Base-by-base conservation (phyloP, 2,888 invertebrate genomes). In the Drosophila mercatorum region DNA sequence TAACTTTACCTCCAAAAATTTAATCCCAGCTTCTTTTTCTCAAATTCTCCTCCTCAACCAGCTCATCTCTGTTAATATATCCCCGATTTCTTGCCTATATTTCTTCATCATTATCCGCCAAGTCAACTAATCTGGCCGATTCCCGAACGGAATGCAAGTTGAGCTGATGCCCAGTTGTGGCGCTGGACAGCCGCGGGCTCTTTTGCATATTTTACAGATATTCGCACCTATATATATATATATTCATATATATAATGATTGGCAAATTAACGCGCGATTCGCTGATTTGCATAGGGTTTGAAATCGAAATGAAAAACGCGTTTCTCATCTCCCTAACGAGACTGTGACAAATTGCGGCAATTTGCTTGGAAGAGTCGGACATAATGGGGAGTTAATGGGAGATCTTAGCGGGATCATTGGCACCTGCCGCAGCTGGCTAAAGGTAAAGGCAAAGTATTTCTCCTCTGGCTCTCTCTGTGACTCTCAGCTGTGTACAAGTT, bases 261-360 rank as follows among this genome's bases (percentile, higher is more conserved):
- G 76, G 57, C 73, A 55, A 76, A 72, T 75, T 72, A 68, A 49
- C 34, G 51, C 22, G 17, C 51, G 51, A 51, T 51, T 51, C 43
- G 40, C 31, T 26, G 41, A 72, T 75, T 68, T 75, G 75, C 75
- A 76, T 75, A 74, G 51, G 49, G 63, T 53, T 22, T 36, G 44
- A 75, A 75, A 75, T 64, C 51, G 46, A 52, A 38, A 57, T 71
- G 51, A 49, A 61, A 75, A 75, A 57, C 63, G 72, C 72, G 75
- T 72, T 72, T 75, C 55, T 75, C 75, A 72, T 68, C 55, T 64
- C 26, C 47, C 55, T 75, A 75, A 76, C 51, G 51, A 53, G 56
- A 51, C 55, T 52, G 52, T 72, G 75, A 72, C 72, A 67, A 67
- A 75, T 74, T 43, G 11, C 40, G 22, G 7, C 14, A 43, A 51